Evolutionary conservation across 2,113 vertebrate genomes (phyloP).

Genomic region (Eulemur rufifrons): DNA sequence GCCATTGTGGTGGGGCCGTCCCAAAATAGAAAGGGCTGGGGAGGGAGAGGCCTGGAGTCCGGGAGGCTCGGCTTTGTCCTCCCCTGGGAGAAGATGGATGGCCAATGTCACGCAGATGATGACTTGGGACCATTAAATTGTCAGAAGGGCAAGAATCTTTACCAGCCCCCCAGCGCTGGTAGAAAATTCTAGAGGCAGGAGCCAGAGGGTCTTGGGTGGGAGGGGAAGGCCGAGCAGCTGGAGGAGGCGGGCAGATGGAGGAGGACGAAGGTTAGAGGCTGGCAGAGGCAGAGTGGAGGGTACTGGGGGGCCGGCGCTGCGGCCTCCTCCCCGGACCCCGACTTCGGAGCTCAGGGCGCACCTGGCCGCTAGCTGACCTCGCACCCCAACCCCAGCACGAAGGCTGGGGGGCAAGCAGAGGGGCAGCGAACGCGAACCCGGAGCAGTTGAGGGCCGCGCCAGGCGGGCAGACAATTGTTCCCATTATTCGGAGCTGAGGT

Average conservation of each 20-base stretch:
- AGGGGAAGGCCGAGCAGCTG: background rate
- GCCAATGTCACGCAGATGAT: slow-evolving; percentile 94
- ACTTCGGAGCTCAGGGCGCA: background rate
- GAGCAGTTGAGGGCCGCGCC: slow-evolving; percentile 39
- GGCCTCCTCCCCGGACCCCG: background rate
- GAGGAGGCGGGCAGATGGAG: background rate
- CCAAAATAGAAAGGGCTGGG: slow-evolving; percentile 91
- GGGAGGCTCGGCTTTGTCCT: slow-evolving; percentile 89
- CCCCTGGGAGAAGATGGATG: slow-evolving; percentile 93
- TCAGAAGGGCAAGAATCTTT: slow-evolving; percentile 92
- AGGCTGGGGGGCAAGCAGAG: background rate
- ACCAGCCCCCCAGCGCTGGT: slow-evolving; percentile 85
- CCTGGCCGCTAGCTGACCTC: background rate
- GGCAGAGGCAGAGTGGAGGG: background rate
- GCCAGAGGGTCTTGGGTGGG: slow-evolving; percentile 81
- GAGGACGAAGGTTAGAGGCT: background rate
- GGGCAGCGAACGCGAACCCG: background rate
- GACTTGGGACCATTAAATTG: slow-evolving; percentile 96
- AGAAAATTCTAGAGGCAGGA: slow-evolving; percentile 89
- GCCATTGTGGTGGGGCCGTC: slow-evolving; percentile 90
- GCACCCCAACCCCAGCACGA: background rate
- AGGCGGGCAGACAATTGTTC: slow-evolving; percentile 69
- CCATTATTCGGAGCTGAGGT: slow-evolving; percentile 68
- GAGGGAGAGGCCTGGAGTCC: slow-evolving; percentile 71
- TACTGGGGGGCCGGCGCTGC: background rate